Base-by-base conservation (phyloP, 2,113 vertebrate species). In the Nibea coibor region DNA sequence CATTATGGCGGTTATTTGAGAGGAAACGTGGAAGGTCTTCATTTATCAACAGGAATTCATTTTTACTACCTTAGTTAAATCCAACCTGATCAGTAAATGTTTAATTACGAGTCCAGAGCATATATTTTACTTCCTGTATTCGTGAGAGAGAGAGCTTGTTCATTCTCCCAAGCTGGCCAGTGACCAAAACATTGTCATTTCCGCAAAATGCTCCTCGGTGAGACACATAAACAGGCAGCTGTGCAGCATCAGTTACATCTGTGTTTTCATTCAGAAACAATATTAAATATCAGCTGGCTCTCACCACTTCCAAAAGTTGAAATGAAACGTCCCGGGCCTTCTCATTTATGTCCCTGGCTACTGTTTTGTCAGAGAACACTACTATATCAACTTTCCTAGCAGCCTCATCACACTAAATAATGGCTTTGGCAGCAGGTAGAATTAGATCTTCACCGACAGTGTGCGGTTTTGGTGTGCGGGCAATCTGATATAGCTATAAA, bases 351-450 rank as follows among this genome's bases (percentile, higher is more conserved):
- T 80, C 72, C 56, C 72, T 10, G 59, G 72, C 72, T 53, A 14
- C 31, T 76, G 47, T 71, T 69, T 77, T 75, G 72, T 56, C 63
- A 65, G 51, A 72, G 42, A 70, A 54, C 26, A 7, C 65, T 11
- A 26, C 57, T 80, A 31, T 72, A 87, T 91, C 50, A 79, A 20
- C 53, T 80, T 85, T 70, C 80, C 69, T 9, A 24, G 57, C 42
- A 35, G 57, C 59, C 47, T 82, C 31, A 81, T 81, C 48, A 26
- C 56, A 72, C 70, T 72, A 68, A 84, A 77, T 75, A 80, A 88
- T 82, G 63, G 66, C 59, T 80, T 64, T 83, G 85, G 72, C 39
- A 72, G 81, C 72, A 77, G 74, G 80, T 69, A 74, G 39, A 81
- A 81, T 85, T 77, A 78, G 80, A 91, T 72, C 78, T 66, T 59